Evolutionary conservation across 2,888 invertebrate genomes (phyloP), one percentile per base, ranked within the genome.

Genomic region (Girardia tigrina): DNA sequence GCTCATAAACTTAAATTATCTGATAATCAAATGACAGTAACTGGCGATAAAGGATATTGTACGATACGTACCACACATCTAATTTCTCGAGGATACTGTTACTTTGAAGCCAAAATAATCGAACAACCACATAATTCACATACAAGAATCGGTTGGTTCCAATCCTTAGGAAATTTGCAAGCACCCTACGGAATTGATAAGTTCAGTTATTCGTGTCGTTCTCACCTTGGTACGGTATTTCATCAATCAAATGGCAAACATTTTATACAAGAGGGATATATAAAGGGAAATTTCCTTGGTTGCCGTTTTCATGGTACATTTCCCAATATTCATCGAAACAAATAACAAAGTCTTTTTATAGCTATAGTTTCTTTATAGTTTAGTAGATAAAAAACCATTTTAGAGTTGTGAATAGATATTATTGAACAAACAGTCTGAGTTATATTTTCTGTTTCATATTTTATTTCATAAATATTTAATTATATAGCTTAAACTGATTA

Each of bases 201-300:
- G 86, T 98, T 97, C 85, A 94, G 94, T 4, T 98, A 98, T 85
- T 91, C 92, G 0, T 98, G 94, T 94, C 87, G 98, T 80, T 95
- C 95, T 8, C 88, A 87, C 75, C 88, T 88, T 82, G 89, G 89
- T 0, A 88, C 89, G 0, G 88, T 88, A 80, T 94, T 94, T 83
- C 94, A 94, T 83, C 91, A 94, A 85, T 91, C 91, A 72, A 87
- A 88, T 78, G 94, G 94, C 8, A 90, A 91, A 83, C 91, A 90
- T 84, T 98, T 91, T 85, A 90, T 90, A 81, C 83, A 86, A n/a
- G 88, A 89, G 0, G 86, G 86, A 1, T 97, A 91, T 84, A 89
- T 89, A 0, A 91, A 92, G 84, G 94, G 93, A 0, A 97, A 97
- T 85, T 90, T 90, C 0, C 85, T 97, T 6, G 98, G 98, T 0